phyloP scores from a whole-genome alignment of 2,113 vertebrate genomes.

The Orcinus orca region DNA sequence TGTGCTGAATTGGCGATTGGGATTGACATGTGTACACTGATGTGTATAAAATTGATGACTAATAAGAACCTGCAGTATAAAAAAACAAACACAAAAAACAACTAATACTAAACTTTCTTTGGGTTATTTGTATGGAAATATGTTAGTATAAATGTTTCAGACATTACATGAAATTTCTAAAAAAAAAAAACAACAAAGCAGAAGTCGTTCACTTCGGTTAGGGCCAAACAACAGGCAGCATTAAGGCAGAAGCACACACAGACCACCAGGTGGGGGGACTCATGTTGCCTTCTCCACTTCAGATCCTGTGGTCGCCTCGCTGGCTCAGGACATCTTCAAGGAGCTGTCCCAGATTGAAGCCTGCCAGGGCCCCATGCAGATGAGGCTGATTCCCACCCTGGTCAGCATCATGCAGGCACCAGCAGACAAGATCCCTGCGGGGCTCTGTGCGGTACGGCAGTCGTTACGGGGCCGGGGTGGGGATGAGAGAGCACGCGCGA shows the following conservation, averaged over 20 bases:
- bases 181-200: background rate
- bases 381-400: conserved; percentile 96
- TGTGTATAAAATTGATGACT: too few species aligned
- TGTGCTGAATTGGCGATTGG: too few species aligned
- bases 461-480: too few species aligned
- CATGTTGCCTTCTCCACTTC: conserved; percentile 63
- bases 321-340: conserved; percentile 99
- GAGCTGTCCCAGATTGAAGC: conserved; percentile 97
- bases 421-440: conserved; percentile 95
- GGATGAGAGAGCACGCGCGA: too few species aligned
- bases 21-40: too few species aligned
- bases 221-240: background rate
- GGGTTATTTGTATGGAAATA: too few species aligned
- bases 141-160: too few species aligned
- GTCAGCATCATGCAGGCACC: conserved; percentile 99
- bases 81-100: too few species aligned
- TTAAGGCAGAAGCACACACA: background rate
- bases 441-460: conserved; percentile 93
- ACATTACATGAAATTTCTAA: too few species aligned
- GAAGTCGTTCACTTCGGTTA: background rate
- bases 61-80: too few species aligned
- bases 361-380: conserved; percentile 97
- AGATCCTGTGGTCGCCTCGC: conserved; percentile 98
- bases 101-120: too few species aligned
- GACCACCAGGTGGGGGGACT: background rate